Percentiles rank a stretch among this genome's conserved stretches.
These are phyloP conservation scores for Sceliomorpha sp. DNA, from an alignment of 2,888 invertebrate species.

Conservation along the genomic window DNA sequence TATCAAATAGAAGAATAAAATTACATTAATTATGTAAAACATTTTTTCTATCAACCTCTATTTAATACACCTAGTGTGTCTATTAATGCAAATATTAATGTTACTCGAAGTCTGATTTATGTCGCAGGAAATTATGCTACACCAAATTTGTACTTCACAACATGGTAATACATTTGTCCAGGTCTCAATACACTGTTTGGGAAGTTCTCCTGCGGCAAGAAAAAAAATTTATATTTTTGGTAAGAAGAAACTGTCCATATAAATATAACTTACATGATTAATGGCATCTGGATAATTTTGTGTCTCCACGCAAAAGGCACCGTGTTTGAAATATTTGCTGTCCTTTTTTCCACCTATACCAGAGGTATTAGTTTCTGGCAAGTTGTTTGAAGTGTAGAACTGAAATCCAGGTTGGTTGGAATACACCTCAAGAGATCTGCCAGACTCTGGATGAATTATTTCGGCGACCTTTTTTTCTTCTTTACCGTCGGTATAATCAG, in stretches of 20 bases:
- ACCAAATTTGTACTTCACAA: slow-evolving; percentile 88
- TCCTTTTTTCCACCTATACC: slow-evolving; percentile 87
- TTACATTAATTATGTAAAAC: too few species aligned
- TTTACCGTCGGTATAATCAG: slow-evolving; percentile 30
- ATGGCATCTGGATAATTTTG: slow-evolving; percentile 96
- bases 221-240: slow-evolving; percentile 31
- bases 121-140: slow-evolving; percentile 60
- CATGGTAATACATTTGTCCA: slow-evolving; percentile 86
- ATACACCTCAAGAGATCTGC: slow-evolving; percentile 89
- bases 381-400: slow-evolving; percentile 90
- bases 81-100: too few species aligned
- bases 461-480: slow-evolving; percentile 84
- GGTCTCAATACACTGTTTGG: slow-evolving; percentile 88
- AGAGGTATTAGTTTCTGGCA: slow-evolving; percentile 83
- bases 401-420: slow-evolving; percentile 95
- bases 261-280: slow-evolving; percentile 86
- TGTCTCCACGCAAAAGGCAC: slow-evolving; percentile 93
- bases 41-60: too few species aligned
- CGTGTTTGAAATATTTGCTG: slow-evolving; percentile 86
- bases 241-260: slow-evolving; percentile 17
- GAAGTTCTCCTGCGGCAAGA: slow-evolving; percentile 86
- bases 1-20: too few species aligned
- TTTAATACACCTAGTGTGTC: too few species aligned
- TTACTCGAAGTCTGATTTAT: too few species aligned
- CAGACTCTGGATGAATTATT: slow-evolving; percentile 85